Evolutionary conservation across 2,888 invertebrate genomes (phyloP), one percentile per base, ranked within the genome.

Genomic region (Chironomus riparius): DNA sequence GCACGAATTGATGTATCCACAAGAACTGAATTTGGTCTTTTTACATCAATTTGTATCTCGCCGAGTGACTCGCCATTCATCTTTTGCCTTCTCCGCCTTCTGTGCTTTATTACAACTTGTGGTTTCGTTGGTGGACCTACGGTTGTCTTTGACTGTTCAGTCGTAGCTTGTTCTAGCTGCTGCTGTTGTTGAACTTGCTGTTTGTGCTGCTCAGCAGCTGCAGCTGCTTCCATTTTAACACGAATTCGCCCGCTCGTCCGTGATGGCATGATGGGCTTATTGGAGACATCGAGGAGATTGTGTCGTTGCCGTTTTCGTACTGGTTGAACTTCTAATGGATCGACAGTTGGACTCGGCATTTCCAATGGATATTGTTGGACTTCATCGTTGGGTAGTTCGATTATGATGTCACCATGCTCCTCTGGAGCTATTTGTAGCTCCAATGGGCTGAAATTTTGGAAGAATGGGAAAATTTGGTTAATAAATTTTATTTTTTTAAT

Each of bases 1-100:
- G 92, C 91, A 82, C 96, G 87, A 79, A 98, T 87, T 85, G 97
- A 97, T 69, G 95, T 95, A 82, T 94, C 94, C 75, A 94, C 93
- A 82, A 98, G 87, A 81, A 98, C 95, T 74, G 97, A 97, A 82
- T 97, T 96, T 21, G 97, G 96, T 62, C 97, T 96, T 85, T 97
- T 96, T 80, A 98, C 87, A 85, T 98, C 97, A 79, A 98, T 93
- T 82, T 93, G 93, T 74, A 97, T 96, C 85, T 96, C 95, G 85
- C 92, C 47, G 15, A 47, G 18, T 0, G 22, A 5, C 38, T 50
- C 50, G 6, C 47, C 47, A 7, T 69, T 47, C 1, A 62, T 3
- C 56, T 76, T 74, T n/a, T 21, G 48, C 13, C 38, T 47, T 21
- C 68, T 68, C 13, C 21, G 22, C 15, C 56, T 3, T 38, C 38